phyloP scores from a whole-genome alignment of 92 coral and sea anemone genomes.

The Epizoanthus illoricatus region DNA sequence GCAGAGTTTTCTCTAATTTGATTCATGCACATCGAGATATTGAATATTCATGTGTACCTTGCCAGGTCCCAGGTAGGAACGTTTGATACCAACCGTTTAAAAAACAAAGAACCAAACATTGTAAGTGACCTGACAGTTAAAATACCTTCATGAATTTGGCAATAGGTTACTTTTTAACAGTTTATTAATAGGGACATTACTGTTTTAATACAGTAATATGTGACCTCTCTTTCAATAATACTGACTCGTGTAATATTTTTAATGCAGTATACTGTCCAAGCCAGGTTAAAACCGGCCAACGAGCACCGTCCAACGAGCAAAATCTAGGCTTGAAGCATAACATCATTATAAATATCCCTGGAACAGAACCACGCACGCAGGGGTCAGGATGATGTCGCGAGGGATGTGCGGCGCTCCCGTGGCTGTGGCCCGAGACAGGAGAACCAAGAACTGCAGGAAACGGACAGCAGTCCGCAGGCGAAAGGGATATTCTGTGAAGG shows the following conservation, averaged over 20 bases:
- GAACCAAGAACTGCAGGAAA: slow-evolving; percentile 8
- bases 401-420: slow-evolving; percentile 22
- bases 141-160: slow-evolving; percentile 6
- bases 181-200: background rate
- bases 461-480: slow-evolving; percentile 4
- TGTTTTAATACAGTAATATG: too few relatives aligned
- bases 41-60: too few relatives aligned
- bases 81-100: too few relatives aligned
- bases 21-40: too few relatives aligned
- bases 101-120: background rate
- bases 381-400: slow-evolving; percentile 22
- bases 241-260: too few relatives aligned
- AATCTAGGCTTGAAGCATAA: background rate
- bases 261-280: background rate
- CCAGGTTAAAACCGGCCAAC: background rate
- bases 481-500: too few relatives aligned
- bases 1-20: too few relatives aligned
- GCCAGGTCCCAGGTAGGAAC: too few relatives aligned
- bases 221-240: too few relatives aligned
- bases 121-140: background rate
- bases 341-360: background rate
- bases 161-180: too few relatives aligned
- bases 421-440: slow-evolving; percentile 23
- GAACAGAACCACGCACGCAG: background rate
- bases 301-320: background rate